A percentile compares a stretch with the other conserved stretches of the same genome.
phyloP scores from a whole-genome alignment of 1,140 invertebrate species.

The Centruroides sculpturatus region DNA sequence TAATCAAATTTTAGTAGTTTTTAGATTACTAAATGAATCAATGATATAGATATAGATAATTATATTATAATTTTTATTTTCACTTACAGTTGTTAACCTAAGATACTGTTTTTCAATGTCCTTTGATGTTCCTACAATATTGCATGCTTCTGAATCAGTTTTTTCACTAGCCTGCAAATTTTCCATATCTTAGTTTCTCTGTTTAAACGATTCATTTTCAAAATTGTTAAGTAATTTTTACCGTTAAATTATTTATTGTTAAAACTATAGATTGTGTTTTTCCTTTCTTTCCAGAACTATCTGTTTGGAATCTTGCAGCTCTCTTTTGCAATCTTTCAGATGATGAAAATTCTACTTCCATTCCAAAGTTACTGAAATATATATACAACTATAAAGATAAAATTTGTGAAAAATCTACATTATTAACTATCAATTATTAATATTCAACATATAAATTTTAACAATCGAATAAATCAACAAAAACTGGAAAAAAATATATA shows the following conservation, averaged over 20 bases:
- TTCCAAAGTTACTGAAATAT: too few relatives aligned
- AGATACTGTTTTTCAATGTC: conserved; percentile 91
- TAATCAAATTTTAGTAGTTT: conserved; percentile 43
- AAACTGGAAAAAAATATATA: too few relatives aligned
- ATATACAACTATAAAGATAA: too few relatives aligned
- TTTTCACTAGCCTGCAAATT: background rate
- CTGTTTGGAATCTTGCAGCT: conserved; percentile 59
- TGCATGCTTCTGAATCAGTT: conserved; percentile 41
- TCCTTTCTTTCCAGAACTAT: conserved; percentile 16
- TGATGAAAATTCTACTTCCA: background rate
- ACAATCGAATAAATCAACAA: too few relatives aligned
- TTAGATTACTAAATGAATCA: background rate
- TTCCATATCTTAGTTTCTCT: background rate
- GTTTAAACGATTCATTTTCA: background rate
- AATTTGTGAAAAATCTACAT: too few relatives aligned
- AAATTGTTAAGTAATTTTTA: background rate
- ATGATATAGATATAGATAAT: background rate
- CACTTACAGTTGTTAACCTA: conserved; percentile 64
- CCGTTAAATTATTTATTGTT: conserved; percentile 12
- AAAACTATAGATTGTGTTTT: conserved; percentile 12
- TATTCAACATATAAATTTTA: too few relatives aligned
- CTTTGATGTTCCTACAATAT: conserved; percentile 82
- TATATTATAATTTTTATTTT: background rate
- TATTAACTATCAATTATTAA: too few relatives aligned
- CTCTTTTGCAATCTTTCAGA: conserved; percentile 34